Percentiles rank a stretch among this genome's conserved stretches.
Evolutionary conservation across 2,888 invertebrate genomes (phyloP).

Genomic region (Pecten maximus): DNA sequence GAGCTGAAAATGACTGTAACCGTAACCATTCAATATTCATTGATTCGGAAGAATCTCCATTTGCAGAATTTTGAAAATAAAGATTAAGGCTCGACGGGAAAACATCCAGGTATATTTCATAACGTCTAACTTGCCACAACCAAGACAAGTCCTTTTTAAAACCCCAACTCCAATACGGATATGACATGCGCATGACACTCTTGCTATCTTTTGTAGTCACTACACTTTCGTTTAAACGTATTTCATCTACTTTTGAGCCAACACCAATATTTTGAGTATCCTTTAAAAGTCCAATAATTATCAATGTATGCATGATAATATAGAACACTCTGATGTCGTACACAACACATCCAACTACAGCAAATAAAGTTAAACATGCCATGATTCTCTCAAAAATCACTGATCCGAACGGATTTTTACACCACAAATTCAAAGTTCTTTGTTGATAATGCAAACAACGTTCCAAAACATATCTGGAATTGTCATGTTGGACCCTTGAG

Average conservation of each 20-base stretch:
- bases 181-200: background rate
- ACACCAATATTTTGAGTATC: background rate
- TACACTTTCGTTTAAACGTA: background rate
- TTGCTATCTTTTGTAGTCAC: background rate
- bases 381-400: background rate
- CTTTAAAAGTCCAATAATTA: background rate
- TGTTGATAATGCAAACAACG: background rate
- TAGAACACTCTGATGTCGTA: background rate
- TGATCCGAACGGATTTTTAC: background rate
- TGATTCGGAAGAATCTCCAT: background rate
- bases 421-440: background rate
- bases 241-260: background rate
- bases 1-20: background rate
- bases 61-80: background rate
- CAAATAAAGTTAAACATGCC: background rate
- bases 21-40: constrained; percentile 8
- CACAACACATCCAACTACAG: background rate
- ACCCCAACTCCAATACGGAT: background rate
- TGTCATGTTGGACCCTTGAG: background rate
- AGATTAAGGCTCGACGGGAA: background rate
- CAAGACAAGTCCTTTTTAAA: background rate
- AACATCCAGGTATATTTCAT: background rate
- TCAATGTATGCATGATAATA: background rate
- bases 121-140: background rate
- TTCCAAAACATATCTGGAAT: background rate